Evolutionary conservation across 2,888 invertebrate species (phyloP), one percentile per base, ranked within the genome.

Genomic region (Drosophila parthenogenetica): DNA sequence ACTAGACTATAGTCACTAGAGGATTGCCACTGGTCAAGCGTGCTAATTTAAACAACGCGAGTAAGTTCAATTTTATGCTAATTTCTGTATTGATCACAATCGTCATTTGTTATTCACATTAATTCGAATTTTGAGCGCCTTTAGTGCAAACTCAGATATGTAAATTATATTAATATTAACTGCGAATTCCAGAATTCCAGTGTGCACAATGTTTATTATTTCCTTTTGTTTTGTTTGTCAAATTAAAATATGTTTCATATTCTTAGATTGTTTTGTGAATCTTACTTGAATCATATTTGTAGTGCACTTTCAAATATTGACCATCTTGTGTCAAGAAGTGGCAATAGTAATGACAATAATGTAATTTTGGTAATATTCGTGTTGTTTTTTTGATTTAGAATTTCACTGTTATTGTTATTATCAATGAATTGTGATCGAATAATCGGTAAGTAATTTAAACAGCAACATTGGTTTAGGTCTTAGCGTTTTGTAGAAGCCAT

Each of bases 401-500:
- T 42, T 55, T 62, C 75, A 75, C 75, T 54, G 37, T 17, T 40
- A 40, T 54, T 57, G 16, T 35, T 35, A 22, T 48, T 49, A 50
- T 55, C n/a, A 35, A 48, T 60, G 32, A 54, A 54, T 55, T 55
- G 57, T 46, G 37, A 46, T 57, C 57, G 51, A 53, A 54, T 54
- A 45, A 54, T 50, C 43, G 29, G 39, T 39, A 45, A 45, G 57
- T 48, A 53, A 43, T 69, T 71, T 72, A 62, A 72, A 32, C 60
- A 68, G 55, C 63, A 49, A 60, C 48, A 64, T 66, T 65, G 54
- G 51, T 29, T 61, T 55, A 61, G 57, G 50, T 68, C 67, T 61
- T 69, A 65, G 62, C 65, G 51, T 64, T 51, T 67, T 68, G 59
- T 75, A 67, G 49, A 65, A 59, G 59, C 57, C 51, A 87, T 78